phyloP scores from a whole-genome alignment of 2,888 invertebrate species.

The Ariolimax columbianus region DNA sequence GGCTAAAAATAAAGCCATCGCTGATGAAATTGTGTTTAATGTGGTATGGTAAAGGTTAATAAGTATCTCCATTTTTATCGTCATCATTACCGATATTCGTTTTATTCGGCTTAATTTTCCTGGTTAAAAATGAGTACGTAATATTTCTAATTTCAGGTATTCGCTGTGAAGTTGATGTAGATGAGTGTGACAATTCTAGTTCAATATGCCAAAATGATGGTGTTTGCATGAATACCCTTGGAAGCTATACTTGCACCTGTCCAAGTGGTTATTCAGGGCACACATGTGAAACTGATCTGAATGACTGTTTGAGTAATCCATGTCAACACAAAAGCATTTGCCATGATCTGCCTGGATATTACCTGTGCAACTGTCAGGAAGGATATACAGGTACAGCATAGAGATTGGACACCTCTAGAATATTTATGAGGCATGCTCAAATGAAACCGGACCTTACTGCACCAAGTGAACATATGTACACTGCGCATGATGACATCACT shows the following conservation, averaged over 20 bases:
- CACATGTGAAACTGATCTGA: constrained; percentile 34
- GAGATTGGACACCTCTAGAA: background rate
- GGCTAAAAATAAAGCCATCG: background rate
- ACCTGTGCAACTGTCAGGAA: background rate
- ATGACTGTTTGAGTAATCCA: constrained; percentile 45
- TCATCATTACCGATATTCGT: background rate
- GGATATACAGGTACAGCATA: constrained; percentile 21
- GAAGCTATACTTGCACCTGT: constrained; percentile 44
- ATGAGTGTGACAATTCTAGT: constrained; percentile 27
- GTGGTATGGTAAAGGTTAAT: background rate
- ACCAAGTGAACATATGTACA: too few relatives aligned
- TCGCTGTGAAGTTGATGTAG: constrained; percentile 46
- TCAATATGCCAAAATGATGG: constrained; percentile 45
- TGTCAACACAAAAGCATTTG: constrained; percentile 44
- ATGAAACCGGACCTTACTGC: too few relatives aligned
- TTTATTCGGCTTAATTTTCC: constrained; percentile 60
- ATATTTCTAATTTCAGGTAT: background rate
- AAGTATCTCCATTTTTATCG: too few relatives aligned
- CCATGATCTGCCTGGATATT: constrained; percentile 24
- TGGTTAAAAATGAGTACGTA: background rate
- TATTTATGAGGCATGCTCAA: too few relatives aligned
- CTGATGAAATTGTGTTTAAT: background rate
- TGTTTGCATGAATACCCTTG: constrained; percentile 34
- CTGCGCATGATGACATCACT: too few relatives aligned
- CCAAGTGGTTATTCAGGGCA: constrained; percentile 32